Base-by-base conservation (phyloP, 2,797 vertebrate genomes). In the Champsocephalus esox region DNA sequence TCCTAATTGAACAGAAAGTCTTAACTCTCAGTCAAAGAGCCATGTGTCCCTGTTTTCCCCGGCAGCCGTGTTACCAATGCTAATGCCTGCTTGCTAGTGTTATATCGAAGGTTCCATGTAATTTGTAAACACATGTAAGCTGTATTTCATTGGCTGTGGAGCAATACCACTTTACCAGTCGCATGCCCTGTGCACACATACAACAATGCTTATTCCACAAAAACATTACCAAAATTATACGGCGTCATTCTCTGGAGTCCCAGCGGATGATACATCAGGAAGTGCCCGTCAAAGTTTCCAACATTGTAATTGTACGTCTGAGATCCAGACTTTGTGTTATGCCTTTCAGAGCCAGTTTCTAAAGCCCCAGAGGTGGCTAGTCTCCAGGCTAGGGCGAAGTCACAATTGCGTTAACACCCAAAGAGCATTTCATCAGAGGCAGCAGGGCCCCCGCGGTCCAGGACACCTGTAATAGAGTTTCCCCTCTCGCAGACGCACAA, bases 391-490 rank as follows among this genome's bases (percentile, higher is more conserved):
- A 66, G 81, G 77, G 34, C 78, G 16, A 90, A 91, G 87, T 89
- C 87, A 86, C 84, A 94, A 95, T 95, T 93, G 82, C 84, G 94
- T 95, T 94, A 94, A 93, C 84, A 91, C 83, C 90, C 89, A 90
- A 86, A 92, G 92, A 92, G 87, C 82, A 91, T 94, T 94, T 93
- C 88, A 92, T 92, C 90, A 81, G 82, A 88, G 73, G 73, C 79
- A 92, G 93, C 93, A 82, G 86, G 89, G 92, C 84, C 75, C 34
- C 65, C 50, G 57, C 90, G 89, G 94, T 95, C 94, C 95, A 89
- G 87, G 95, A 97, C 96, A 97, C 94, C 95, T 96, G 95, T 98
- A 99, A 99, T 96, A 94, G 91, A 96, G 98, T 99, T 97, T 93
- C 92, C 90, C 87, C 89, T 91, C 91, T 93, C 88, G 88, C 92